Evolutionary conservation across 2,113 vertebrate species (phyloP).

Genomic region (Amia ocellicauda): DNA sequence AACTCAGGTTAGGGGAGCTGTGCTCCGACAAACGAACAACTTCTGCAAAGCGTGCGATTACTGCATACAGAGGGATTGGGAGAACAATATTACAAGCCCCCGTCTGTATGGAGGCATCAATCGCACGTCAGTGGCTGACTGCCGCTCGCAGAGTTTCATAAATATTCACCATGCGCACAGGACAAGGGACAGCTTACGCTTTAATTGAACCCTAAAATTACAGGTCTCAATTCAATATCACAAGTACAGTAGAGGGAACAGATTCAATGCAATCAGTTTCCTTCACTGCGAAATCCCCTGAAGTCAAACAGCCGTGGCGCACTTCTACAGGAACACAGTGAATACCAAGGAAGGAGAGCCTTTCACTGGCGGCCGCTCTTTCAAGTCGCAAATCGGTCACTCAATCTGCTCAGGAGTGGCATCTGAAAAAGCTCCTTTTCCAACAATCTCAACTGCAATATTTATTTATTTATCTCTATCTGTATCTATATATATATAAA

Average conservation of each 20-base stretch:
- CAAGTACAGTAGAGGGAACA: background rate
- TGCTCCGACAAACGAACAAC: constrained; percentile 7
- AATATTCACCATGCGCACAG: background rate
- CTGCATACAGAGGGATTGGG: background rate
- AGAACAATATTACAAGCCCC: background rate
- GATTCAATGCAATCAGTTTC: background rate
- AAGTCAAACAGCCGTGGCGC: background rate
- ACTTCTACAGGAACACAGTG: background rate
- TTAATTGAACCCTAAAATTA: constrained; percentile 6
- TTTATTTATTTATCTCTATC: too few relatives aligned
- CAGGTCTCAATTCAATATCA: background rate
- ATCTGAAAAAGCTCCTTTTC: too few relatives aligned
- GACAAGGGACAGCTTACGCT: background rate
- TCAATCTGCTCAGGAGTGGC: background rate
- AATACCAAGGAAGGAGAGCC: too few relatives aligned
- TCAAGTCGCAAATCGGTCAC: background rate
- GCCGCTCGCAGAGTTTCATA: background rate
- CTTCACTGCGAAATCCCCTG: background rate
- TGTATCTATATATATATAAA: too few relatives aligned
- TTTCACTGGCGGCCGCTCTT: background rate
- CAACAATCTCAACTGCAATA: too few relatives aligned
- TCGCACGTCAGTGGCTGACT: background rate
- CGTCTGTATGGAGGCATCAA: background rate
- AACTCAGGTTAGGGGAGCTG: constrained; percentile 8
- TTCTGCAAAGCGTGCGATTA: background rate